These are phyloP conservation scores for Pelusios castaneus DNA, from an alignment of 2,113 vertebrate genomes.

Conservation along the genomic window DNA sequence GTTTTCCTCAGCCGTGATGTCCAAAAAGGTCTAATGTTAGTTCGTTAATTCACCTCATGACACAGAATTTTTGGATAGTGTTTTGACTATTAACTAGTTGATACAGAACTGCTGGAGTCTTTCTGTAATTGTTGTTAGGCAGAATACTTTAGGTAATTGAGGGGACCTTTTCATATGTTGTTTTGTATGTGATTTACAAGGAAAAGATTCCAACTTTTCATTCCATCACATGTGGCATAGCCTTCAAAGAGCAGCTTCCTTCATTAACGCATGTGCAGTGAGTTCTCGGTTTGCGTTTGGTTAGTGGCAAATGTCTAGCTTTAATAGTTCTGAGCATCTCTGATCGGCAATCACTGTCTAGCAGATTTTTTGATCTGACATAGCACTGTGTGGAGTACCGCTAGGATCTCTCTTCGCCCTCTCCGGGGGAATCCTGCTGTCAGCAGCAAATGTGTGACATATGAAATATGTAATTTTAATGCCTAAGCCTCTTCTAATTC, in stretches of 20 bases:
- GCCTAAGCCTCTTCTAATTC: background rate
- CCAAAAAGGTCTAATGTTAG: too few species aligned
- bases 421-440: constrained; percentile 25
- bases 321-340: background rate
- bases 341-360: constrained; percentile 32
- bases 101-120: rapidly evolving
- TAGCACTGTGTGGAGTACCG: background rate
- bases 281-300: background rate
- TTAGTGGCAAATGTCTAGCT: background rate
- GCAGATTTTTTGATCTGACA: constrained; percentile 10
- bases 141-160: background rate
- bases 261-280: rapidly evolving
- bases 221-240: rapidly evolving
- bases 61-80: background rate
- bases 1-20: background rate
- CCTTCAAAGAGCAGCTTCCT: rapidly evolving
- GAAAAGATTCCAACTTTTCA: background rate
- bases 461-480: background rate
- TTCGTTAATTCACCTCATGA: rapidly evolving
- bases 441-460: background rate
- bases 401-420: background rate
- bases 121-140: rapidly evolving
- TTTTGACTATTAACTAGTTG: rapidly evolving
- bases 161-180: background rate
- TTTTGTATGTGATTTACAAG: rapidly evolving